phyloP scores from a whole-genome alignment of 2,797 vertebrate genomes.

The Nyctalus aviator region DNA sequence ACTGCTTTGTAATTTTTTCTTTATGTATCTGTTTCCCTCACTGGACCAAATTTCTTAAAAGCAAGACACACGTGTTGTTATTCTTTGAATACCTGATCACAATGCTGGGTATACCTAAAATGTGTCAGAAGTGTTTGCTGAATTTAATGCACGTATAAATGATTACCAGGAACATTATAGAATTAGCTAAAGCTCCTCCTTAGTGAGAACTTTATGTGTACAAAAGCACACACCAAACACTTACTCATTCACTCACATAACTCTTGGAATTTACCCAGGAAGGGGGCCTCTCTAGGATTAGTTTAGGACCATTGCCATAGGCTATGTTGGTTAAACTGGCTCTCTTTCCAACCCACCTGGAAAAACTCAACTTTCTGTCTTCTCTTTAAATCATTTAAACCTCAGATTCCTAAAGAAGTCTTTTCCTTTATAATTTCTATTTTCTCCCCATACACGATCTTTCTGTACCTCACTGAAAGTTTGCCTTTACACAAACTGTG shows the following conservation, averaged over 20 bases:
- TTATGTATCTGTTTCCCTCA: not conserved
- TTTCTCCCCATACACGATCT: constrained; percentile 18
- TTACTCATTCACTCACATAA: constrained; percentile 61
- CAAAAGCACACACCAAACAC: constrained; percentile 46
- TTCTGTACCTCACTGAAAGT: constrained; percentile 52
- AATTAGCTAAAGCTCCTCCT: constrained; percentile 54
- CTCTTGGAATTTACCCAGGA: constrained; percentile 66
- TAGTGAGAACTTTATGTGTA: constrained; percentile 53
- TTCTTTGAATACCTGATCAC: not conserved
- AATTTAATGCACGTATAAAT: constrained; percentile 63
- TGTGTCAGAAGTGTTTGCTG: constrained; percentile 49
- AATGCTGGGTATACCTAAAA: constrained; percentile 28
- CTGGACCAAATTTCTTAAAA: constrained; percentile 27
- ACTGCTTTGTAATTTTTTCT: constrained; percentile 16
- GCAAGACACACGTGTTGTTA: constrained; percentile 10
- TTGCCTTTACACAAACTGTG: constrained; percentile 46
- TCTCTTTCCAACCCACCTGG: constrained; percentile 72
- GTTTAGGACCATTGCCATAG: constrained; percentile 70
- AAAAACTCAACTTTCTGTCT: constrained; percentile 71
- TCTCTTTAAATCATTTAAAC: constrained; percentile 69
- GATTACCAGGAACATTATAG: constrained; percentile 51
- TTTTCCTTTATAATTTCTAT: constrained; percentile 63
- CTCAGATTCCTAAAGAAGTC: constrained; percentile 55
- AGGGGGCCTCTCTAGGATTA: constrained; percentile 57
- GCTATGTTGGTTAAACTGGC: constrained; percentile 63